Base-by-base conservation (phyloP, 1,140 invertebrate genomes). In the Asobara japonica region DNA sequence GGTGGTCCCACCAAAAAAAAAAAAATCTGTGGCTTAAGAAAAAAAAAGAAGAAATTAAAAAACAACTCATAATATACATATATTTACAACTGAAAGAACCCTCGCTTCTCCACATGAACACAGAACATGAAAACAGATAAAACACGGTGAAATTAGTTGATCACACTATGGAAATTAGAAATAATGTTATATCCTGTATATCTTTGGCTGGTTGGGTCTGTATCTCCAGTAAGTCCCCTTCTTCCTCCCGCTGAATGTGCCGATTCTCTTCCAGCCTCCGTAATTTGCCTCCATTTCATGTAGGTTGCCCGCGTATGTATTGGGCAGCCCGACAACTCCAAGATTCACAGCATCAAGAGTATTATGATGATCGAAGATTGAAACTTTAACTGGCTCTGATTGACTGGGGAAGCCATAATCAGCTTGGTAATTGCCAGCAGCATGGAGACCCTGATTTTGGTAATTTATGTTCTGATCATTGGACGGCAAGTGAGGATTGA, bases 401-500 rank as follows among this genome's bases (percentile, higher is more conserved):
- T 36, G 29, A 0, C 36, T 22, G 25, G 3, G 16, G 7, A 65
- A 16, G 6, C 13, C 60, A 38, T 70, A 71, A 31, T 48, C 30
- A n/a, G n/a, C n/a, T n/a, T n/a, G n/a, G n/a, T n/a, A n/a, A n/a
- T n/a, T n/a, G n/a, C n/a, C n/a, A n/a, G n/a, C n/a, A n/a, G n/a
- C n/a, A n/a, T n/a, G n/a, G n/a, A n/a, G n/a, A n/a, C n/a, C n/a
- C n/a, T n/a, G n/a, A n/a, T n/a, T n/a, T n/a, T n/a, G 62, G 20
- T 64, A 71, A 45, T n/a, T 36, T 13, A 22, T 7, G 7, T 36
- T 6, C 10, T 36, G 22, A 65, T 65, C 62, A 8, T 41, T 27
- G 13, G 68, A 33, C 3, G 16, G 18, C 0, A 71, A 30, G 38
- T 71, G 61, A n/a, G 69, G 69, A 65, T 71, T 71, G 10, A n/a